Percentiles rank a stretch among this genome's conserved stretches.
Evolutionary conservation across 2,113 vertebrate species (phyloP).

Genomic region (Microcebus griseorufus): DNA sequence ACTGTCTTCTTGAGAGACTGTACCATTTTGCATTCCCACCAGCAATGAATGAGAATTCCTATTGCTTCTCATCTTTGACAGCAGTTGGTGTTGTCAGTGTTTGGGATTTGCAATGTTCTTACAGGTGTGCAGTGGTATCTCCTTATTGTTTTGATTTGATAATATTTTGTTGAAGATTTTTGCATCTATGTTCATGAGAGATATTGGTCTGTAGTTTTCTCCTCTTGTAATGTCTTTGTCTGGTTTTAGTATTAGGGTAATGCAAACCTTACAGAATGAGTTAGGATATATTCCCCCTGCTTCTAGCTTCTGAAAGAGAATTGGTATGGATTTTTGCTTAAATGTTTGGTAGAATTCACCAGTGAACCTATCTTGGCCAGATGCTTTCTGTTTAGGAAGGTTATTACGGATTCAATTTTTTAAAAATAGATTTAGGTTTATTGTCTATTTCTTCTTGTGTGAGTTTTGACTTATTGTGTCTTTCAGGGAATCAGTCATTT

Average conservation of each 20-base stretch:
- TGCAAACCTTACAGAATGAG: background rate
- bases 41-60: background rate
- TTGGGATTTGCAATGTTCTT: background rate
- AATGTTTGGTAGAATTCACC: background rate
- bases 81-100: background rate
- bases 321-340: background rate
- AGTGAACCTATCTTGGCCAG: background rate
- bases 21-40: background rate
- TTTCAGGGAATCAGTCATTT: background rate
- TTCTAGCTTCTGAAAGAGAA: background rate
- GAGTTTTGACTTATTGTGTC: background rate
- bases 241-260: background rate
- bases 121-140: background rate
- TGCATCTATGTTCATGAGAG: background rate
- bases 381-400: background rate
- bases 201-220: background rate
- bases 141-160: background rate
- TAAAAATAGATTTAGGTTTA: background rate
- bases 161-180: background rate
- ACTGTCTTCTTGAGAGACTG: background rate
- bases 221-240: background rate
- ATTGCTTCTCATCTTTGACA: background rate
- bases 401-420: background rate
- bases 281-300: background rate
- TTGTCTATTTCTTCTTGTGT: background rate